Conservation (phyloP, 2,113 vertebrate species). For the Trachemys scripta region DNA sequence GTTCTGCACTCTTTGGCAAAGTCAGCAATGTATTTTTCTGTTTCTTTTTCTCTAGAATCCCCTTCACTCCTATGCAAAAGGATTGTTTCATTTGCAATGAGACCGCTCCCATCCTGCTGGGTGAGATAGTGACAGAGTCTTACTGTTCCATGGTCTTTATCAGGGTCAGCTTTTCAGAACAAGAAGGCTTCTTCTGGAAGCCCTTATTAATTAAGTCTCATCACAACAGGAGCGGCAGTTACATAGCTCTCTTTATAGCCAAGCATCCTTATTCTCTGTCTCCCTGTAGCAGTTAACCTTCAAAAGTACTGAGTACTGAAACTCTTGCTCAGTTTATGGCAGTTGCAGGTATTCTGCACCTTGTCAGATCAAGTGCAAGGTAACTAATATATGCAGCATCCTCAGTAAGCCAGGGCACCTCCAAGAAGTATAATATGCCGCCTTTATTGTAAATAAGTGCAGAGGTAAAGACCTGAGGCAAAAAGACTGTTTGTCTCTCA, state of each 20-base stretch:
- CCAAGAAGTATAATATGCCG: neutral
- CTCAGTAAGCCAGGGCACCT: neutral
- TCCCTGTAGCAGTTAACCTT: neutral
- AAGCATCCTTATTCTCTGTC: neutral
- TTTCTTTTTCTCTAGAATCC: neutral
- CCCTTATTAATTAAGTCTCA: neutral
- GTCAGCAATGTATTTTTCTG: neutral
- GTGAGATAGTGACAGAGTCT: neutral
- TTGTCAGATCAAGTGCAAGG: neutral
- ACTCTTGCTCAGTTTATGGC: neutral
- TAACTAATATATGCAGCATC: neutral
- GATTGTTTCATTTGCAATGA: neutral
- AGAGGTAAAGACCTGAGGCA: neutral
- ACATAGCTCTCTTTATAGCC: neutral
- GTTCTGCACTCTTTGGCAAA: neutral
- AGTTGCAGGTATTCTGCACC: neutral
- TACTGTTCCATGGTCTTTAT: neutral
- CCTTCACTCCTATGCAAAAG: neutral
- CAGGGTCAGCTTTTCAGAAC: neutral
- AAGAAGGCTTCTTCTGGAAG: neutral
- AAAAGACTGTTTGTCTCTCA: neutral
- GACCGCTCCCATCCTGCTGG: neutral
- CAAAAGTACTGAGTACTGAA: neutral
- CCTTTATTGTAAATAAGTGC: neutral
- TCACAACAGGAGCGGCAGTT: neutral